Base-by-base conservation (phyloP, 2,113 vertebrate genomes). In the Toxotes chatareus region DNA sequence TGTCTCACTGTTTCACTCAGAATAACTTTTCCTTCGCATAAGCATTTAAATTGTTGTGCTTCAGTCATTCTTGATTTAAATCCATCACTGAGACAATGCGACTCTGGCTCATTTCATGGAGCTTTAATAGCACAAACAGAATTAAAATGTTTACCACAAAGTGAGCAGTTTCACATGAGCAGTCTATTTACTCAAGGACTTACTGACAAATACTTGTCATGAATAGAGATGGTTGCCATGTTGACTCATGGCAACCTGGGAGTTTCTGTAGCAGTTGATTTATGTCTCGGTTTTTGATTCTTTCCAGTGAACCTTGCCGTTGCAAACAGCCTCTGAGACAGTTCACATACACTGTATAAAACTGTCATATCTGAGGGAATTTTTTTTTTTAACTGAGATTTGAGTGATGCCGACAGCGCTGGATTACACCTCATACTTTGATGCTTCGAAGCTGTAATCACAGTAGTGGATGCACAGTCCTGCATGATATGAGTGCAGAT, bases 171-270 rank as follows among this genome's bases (percentile, higher is more conserved):
- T 68, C 67, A 75, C 23, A 61, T 60, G 38, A 76, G 73, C 83
- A 21, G 57, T 53, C 42, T 79, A 21, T 88, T 89, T 89, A 60
- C 53, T 80, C 61, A 79, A 78, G 82, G 85, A 56, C 82, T 53
- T 14, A 14, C 13, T 75, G 84, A 74, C 74, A 84, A 69, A 86
- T 0, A 60, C 53, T 46, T 64, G 79, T 83, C 62, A 73, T 82
- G 62, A 67, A 76, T 63, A 61, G 76, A 82, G 73, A 77, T 34
- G 73, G 74, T 66, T 82, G 77, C 77, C 31, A 21, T 81, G 80
- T 76, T 87, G 79, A 82, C 49, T 88, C 70, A 27, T 23, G 51
- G 78, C 81, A 76, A 60, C 68, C 7, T 0, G 76, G 73, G 79
- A 85, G 27, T 68, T 78, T 78, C 55, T 55, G 69, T 19, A 17